Conservation (phyloP, 2,797 vertebrate species). For the Alcedo atthis region DNA sequence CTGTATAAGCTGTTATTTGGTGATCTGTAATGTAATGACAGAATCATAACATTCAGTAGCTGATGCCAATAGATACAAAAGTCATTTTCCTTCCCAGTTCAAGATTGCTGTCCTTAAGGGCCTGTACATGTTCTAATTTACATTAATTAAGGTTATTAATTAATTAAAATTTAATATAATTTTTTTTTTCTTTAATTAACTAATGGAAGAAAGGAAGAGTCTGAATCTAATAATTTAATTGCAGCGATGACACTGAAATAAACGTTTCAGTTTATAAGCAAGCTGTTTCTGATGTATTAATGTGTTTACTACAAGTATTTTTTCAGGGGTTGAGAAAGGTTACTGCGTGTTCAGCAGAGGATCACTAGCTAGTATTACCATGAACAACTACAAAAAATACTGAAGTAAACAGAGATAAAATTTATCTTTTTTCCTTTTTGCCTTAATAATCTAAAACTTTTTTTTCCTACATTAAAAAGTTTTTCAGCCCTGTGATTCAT, state of each 20-base stretch:
- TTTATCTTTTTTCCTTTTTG: background rate
- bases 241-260: background rate
- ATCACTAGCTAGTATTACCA: background rate
- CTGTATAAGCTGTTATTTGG: background rate
- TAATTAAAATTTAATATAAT: too few species aligned
- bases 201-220: background rate
- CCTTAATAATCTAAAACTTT: background rate
- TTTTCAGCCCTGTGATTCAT: background rate
- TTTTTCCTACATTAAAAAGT: background rate
- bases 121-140: background rate
- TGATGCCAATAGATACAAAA: background rate
- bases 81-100: background rate
- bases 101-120: background rate
- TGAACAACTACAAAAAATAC: background rate
- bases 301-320: background rate
- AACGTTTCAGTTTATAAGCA: background rate
- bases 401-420: background rate
- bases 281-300: background rate
- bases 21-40: background rate
- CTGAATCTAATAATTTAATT: background rate
- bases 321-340: background rate
- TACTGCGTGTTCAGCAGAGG: background rate
- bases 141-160: background rate
- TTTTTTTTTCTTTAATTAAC: too few species aligned
- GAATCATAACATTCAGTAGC: background rate